Evolutionary conservation across 2,797 vertebrate species (phyloP).

Genomic region (Phataginus tetradactyla): DNA sequence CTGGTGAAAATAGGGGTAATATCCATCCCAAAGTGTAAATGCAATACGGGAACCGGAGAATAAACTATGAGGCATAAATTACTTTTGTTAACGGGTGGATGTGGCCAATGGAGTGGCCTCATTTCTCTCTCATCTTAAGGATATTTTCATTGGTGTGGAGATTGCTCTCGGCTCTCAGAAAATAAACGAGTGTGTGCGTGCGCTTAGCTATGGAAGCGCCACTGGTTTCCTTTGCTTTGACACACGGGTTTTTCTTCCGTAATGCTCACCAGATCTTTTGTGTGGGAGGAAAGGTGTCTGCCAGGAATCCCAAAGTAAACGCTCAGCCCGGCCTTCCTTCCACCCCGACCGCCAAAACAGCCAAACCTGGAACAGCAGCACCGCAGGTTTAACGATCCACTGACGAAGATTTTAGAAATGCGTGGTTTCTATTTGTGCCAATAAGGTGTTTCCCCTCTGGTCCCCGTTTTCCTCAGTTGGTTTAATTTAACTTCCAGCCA

Average conservation of each 20-base stretch:
- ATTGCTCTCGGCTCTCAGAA: neutral
- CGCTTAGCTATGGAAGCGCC: neutral
- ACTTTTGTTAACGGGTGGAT: neutral
- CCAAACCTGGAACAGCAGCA: slow-evolving; percentile 79
- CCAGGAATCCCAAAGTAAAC: slow-evolving; percentile 75
- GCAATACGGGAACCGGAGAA: neutral
- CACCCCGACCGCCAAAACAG: slow-evolving; percentile 80
- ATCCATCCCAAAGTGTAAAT: neutral
- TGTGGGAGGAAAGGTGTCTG: slow-evolving; percentile 71
- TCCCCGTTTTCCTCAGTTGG: slow-evolving; percentile 84
- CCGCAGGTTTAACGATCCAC: slow-evolving; percentile 81
- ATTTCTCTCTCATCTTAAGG: neutral
- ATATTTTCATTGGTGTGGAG: neutral
- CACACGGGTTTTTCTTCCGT: slow-evolving; percentile 70
- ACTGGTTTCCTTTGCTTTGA: slow-evolving; percentile 58
- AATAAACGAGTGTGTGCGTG: neutral
- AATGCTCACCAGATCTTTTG: slow-evolving; percentile 51
- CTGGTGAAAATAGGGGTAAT: neutral
- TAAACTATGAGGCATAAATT: neutral
- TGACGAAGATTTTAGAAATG: slow-evolving; percentile 80
- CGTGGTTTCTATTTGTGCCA: slow-evolving; percentile 83
- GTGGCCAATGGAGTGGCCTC: neutral
- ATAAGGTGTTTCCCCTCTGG: slow-evolving; percentile 11
- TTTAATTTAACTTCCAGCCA: slow-evolving; percentile 82
- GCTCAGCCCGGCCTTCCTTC: slow-evolving; percentile 54